Percentiles rank a stretch among this genome's conserved stretches.
Conservation (phyloP, 2,113 vertebrate species). For the Ciconia boyciana region DNA sequence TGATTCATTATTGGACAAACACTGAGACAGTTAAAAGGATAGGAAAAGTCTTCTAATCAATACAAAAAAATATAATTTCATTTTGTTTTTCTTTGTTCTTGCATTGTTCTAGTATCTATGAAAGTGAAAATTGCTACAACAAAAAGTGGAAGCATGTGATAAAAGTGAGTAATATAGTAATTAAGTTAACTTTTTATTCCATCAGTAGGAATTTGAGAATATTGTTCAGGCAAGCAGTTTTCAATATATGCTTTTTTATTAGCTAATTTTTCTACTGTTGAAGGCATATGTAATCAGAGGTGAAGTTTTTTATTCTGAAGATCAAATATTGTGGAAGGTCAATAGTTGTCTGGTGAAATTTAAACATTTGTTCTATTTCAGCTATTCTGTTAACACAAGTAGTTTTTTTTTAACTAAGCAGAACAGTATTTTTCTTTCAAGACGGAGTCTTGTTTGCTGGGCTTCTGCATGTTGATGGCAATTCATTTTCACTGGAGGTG, state of each 20-base stretch:
- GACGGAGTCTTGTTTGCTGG: background rate
- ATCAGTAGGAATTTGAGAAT: background rate
- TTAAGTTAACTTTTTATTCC: background rate
- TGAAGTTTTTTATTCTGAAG: background rate
- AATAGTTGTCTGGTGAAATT: background rate
- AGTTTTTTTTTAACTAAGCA: background rate
- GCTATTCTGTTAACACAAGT: background rate
- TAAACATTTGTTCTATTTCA: background rate
- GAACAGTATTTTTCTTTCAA: background rate
- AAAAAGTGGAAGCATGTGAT: background rate
- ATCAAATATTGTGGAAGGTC: background rate
- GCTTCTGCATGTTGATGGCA: background rate
- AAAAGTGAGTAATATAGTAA: background rate
- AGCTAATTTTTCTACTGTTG: background rate
- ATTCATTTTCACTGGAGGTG: background rate
- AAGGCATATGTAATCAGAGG: background rate
- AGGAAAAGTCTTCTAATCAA: background rate
- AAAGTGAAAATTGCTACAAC: background rate
- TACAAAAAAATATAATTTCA: background rate
- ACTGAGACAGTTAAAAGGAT: background rate
- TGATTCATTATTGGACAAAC: background rate
- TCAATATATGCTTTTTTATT: background rate
- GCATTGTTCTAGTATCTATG: background rate
- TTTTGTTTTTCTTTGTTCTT: background rate
- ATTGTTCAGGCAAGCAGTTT: background rate